These are phyloP conservation scores for Molossus alvarezi DNA, from an alignment of 2,797 vertebrate genomes.

Conservation along the genomic window DNA sequence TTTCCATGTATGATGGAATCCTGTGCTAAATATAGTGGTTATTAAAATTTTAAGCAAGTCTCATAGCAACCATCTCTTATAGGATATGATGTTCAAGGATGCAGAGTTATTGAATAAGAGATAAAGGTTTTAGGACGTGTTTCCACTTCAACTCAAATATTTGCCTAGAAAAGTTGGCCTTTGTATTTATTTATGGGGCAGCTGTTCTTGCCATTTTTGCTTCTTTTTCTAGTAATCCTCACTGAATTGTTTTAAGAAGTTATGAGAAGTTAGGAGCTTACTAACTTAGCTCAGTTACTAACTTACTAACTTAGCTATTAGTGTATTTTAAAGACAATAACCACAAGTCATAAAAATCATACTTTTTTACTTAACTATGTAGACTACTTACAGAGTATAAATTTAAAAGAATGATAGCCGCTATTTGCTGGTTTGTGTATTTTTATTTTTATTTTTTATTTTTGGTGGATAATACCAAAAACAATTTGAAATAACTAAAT, in stretches of 20 bases:
- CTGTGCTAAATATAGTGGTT: neutral
- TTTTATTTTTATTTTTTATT: conserved; percentile 41
- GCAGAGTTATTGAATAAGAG: neutral
- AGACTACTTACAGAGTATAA: neutral
- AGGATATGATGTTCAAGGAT: neutral
- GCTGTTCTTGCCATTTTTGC: neutral
- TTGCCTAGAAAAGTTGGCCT: neutral
- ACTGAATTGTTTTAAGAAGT: conserved; percentile 18
- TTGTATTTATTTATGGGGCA: neutral
- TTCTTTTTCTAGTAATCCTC: neutral
- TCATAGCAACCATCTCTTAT: neutral
- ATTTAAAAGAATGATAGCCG: neutral
- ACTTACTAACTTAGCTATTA: neutral
- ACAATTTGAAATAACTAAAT: conserved; percentile 41
- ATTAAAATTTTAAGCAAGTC: conserved; percentile 48
- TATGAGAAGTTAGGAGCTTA: conserved; percentile 41
- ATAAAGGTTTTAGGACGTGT: conserved; percentile 34
- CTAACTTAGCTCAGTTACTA: neutral
- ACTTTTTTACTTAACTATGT: conserved; percentile 34
- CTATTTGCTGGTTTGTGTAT: neutral
- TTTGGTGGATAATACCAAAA: neutral
- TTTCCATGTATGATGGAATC: neutral
- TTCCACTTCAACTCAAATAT: neutral
- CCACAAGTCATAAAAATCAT: conserved; percentile 29
- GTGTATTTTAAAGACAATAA: neutral